Base-by-base conservation (phyloP, 2,797 vertebrate species). In the Pogoniulus pusillus region DNA sequence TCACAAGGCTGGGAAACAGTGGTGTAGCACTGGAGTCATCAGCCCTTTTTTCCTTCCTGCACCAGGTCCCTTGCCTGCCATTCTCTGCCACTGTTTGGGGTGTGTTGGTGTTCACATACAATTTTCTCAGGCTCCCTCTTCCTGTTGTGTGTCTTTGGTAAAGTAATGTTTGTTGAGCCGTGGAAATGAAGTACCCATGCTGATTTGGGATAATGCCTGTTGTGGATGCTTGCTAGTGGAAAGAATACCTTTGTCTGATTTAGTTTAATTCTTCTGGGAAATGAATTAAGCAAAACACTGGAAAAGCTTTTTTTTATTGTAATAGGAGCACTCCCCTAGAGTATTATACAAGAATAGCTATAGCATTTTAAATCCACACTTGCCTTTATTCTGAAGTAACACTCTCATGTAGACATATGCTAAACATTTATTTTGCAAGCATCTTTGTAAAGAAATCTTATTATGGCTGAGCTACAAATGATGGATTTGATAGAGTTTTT, bases 271-370 rank as follows among this genome's bases (percentile, higher is more conserved):
- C 91, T 84, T 6, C 32, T 73, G 93, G 89, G 94, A 95, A 89
- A 76, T 51, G 63, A 93, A 93, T 95, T 87, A 81, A 92, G 73
- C 73, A 94, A 92, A 95, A 95, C 57, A 87, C 45, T 63, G 73
- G 83, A 82, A 89, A 93, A 47, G 80, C 80, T 64, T 85, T 80
- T 80, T n/a, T 85, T 91, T 91, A 60, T 89, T 93, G 34, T 94
- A 95, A 95, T 74, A 96, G 89, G 93, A 89, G 80, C 94, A 96
- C 93, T 94, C 12, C 94, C 91, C 92, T 76, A 79, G 92, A 82
- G 93, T 85, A 94, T 94, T 79, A 91, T 57, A 95, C 92, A 92
- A 94, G 89, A 94, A 96, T 93, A 95, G 93, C 91, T 89, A 63
- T 93, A 92, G 77, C 53, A 90, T 76, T 91, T 94, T 60, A 75